Percentiles rank a stretch among this genome's conserved stretches.
Conservation (phyloP, 2,888 invertebrate genomes). For the Trilocha varians region DNA sequence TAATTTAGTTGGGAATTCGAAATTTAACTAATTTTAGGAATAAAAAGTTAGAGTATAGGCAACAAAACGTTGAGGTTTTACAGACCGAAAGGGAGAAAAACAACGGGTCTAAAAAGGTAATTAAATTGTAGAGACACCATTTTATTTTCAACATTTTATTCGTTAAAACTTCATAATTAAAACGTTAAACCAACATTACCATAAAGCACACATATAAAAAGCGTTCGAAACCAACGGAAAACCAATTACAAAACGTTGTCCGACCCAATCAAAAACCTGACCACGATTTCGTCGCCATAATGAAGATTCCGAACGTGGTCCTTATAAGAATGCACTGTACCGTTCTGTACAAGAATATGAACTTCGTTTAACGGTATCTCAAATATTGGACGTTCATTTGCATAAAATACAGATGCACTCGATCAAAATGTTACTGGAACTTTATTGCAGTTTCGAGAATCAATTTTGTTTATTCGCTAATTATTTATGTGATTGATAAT, state of each 20-base stretch:
- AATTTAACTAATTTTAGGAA: too few relatives aligned
- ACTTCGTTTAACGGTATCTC: constrained; percentile 2
- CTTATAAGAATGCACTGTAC: background rate
- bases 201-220: too few relatives aligned
- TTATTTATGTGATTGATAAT: too few relatives aligned
- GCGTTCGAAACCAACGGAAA: constrained; percentile 25
- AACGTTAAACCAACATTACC: too few relatives aligned
- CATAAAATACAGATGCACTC: background rate
- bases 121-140: too few relatives aligned
- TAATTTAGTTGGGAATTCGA: too few relatives aligned
- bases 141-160: too few relatives aligned
- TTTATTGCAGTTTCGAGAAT: background rate
- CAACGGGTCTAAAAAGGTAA: too few relatives aligned
- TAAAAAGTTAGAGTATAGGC: too few relatives aligned
- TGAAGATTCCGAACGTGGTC: constrained; percentile 9
- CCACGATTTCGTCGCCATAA: constrained; percentile 25
- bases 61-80: too few relatives aligned
- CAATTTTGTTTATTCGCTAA: background rate
- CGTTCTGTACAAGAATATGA: constrained; percentile 2
- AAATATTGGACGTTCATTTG: background rate
- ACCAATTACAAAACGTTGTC: constrained; percentile 43
- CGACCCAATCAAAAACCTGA: constrained; percentile 38
- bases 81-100: too few relatives aligned
- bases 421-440: background rate
- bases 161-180: too few relatives aligned